These are phyloP conservation scores for Upupa epops DNA, from an alignment of 2,113 vertebrate species.

Conservation along the genomic window DNA sequence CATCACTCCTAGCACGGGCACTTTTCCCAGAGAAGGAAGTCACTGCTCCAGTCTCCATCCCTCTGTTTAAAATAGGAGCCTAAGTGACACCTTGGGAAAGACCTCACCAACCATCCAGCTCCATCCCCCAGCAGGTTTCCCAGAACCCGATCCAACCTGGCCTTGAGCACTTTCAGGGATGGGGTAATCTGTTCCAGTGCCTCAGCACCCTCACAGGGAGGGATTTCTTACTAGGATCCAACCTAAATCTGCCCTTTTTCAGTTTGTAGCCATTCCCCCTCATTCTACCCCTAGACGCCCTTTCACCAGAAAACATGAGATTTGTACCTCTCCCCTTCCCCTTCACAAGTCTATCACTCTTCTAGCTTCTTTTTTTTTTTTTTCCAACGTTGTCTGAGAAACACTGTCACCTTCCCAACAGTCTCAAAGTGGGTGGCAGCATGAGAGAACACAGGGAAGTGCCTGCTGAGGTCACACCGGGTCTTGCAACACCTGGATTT, in stretches of 20 bases:
- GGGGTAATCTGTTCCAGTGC: too few relatives aligned
- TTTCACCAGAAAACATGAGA: too few relatives aligned
- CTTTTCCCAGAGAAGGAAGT: neutral
- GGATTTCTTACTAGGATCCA: too few relatives aligned
- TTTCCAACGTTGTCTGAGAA: neutral
- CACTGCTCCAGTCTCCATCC: neutral
- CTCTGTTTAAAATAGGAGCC: neutral
- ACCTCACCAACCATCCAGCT: too few relatives aligned
- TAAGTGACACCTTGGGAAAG: neutral
- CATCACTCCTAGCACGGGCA: neutral
- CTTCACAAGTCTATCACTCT: neutral
- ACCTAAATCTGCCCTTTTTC: too few relatives aligned
- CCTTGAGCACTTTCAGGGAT: too few relatives aligned
- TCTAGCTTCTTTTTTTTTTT: neutral
- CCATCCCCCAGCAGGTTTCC: too few relatives aligned
- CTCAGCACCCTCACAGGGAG: too few relatives aligned
- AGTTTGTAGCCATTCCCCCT: too few relatives aligned
- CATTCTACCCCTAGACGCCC: too few relatives aligned
- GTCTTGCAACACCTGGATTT: neutral
- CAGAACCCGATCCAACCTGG: too few relatives aligned
- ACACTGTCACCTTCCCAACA: rapidly evolving
- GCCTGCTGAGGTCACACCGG: rapidly evolving
- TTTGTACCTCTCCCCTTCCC: neutral
- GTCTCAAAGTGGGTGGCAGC: rapidly evolving
- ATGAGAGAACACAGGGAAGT: rapidly evolving